phyloP scores from a whole-genome alignment of 30 jellyfish, hydroid and myxozoan species.

The Cassiopea xamachana region DNA sequence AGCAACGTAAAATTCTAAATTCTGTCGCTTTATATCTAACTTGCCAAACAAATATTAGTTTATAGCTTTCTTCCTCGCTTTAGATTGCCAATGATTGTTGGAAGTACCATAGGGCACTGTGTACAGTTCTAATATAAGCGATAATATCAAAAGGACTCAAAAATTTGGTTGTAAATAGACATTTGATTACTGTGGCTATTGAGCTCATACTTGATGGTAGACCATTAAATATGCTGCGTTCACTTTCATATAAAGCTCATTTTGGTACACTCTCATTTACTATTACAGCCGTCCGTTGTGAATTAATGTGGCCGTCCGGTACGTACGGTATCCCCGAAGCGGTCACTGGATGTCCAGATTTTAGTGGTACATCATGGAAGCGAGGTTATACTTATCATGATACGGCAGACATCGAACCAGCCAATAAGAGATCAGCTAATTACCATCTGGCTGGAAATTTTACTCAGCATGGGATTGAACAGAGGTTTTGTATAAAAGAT shows the following conservation, averaged over 20 bases:
- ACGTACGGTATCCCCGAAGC: constrained; percentile 98
- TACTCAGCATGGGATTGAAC: constrained; percentile 98
- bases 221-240: too few species aligned
- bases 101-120: too few species aligned
- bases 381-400: constrained; percentile 96
- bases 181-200: too few species aligned
- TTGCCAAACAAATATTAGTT: too few species aligned
- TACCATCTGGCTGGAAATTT: constrained; percentile 98
- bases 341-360: constrained; percentile 93
- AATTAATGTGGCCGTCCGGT: constrained; percentile 96
- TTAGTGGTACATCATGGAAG: constrained; percentile 73
- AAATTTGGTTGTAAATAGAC: too few species aligned
- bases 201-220: too few species aligned
- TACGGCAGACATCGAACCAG: constrained; percentile 94
- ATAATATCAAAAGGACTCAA: too few species aligned
- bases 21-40: too few species aligned
- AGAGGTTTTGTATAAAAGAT: constrained; percentile 90
- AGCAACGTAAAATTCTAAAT: too few species aligned
- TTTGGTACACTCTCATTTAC: not conserved
- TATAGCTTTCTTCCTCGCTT: too few species aligned
- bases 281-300: constrained; percentile 59
- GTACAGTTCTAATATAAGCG: too few species aligned
- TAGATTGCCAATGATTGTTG: too few species aligned
- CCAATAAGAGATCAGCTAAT: constrained; percentile 94
- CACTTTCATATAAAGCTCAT: not conserved